phyloP scores from a whole-genome alignment of 2,888 invertebrate species.

The Tolmerus cingulatus region DNA sequence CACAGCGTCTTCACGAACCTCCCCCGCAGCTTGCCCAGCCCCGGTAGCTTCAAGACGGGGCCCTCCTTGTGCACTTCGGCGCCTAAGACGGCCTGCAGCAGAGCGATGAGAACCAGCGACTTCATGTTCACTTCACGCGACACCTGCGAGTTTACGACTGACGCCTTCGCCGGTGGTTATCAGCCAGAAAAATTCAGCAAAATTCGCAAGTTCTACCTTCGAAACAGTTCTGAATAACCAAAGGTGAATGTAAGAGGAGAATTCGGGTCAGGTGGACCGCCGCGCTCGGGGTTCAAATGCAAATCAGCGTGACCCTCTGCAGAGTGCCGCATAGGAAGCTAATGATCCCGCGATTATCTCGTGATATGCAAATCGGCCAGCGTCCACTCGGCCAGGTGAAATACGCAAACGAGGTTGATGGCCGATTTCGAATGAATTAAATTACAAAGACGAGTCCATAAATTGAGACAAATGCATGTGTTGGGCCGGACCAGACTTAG shows the following conservation, averaged over 20 bases:
- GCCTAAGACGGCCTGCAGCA: not conserved
- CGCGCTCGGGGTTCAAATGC: not conserved
- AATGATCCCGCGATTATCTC: not conserved
- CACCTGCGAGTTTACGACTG: slow-evolving; percentile 12
- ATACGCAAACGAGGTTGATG: not conserved
- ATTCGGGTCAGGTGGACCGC: not conserved
- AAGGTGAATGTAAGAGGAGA: not conserved
- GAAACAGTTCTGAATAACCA: not conserved
- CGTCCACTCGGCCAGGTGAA: not conserved
- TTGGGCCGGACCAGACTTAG: not conserved
- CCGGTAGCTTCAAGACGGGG: slow-evolving; percentile 52
- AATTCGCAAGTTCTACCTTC: not conserved
- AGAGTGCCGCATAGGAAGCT: not conserved
- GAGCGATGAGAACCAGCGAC: not conserved
- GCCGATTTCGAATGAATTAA: not conserved
- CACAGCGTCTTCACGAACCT: slow-evolving; percentile 57
- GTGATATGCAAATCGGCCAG: not conserved
- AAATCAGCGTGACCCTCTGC: not conserved
- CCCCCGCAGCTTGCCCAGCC: slow-evolving; percentile 57
- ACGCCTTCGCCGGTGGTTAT: not conserved
- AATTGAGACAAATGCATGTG: not conserved
- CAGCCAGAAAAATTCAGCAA: not conserved
- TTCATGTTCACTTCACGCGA: slow-evolving; percentile 20
- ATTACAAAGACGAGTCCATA: not conserved
- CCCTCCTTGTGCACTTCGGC: slow-evolving; percentile 3